Evolutionary conservation across 2,888 invertebrate species (phyloP).

Genomic region (Gryllus longicercus): DNA sequence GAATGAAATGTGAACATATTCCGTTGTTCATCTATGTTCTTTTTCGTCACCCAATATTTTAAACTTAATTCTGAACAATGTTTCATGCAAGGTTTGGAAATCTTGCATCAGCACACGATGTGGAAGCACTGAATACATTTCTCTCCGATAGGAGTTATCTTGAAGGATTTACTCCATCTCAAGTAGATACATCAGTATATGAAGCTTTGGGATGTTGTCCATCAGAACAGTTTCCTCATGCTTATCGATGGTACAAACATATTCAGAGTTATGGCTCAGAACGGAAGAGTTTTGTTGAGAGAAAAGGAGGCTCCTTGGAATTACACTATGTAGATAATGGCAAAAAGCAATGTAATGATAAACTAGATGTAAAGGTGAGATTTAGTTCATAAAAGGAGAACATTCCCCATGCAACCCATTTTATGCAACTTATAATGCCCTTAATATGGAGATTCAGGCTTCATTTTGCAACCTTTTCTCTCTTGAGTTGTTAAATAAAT

Average conservation of each 20-base stretch:
- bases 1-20: neutral
- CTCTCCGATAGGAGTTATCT: constrained; percentile 41
- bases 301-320: neutral
- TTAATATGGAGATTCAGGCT: neutral
- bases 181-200: constrained; percentile 39
- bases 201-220: constrained; percentile 34
- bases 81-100: constrained; percentile 31
- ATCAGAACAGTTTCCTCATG: constrained; percentile 36
- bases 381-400: neutral
- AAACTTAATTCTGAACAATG: neutral
- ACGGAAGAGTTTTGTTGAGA: constrained; percentile 34
- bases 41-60: neutral
- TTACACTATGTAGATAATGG: neutral
- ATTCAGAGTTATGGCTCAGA: constrained; percentile 39
- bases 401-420: neutral
- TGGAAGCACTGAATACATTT: constrained; percentile 39
- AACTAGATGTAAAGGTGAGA: constrained; percentile 29
- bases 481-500: constrained; percentile 12
- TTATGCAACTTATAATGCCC: neutral
- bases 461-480: constrained; percentile 18
- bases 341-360: neutral
- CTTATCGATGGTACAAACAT: constrained; percentile 41
- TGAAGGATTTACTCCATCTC: constrained; percentile 40
- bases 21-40: neutral
- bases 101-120: constrained; percentile 34